Base-by-base conservation (phyloP, 2,113 vertebrate genomes). In the Beaufortia kweichowensis region DNA sequence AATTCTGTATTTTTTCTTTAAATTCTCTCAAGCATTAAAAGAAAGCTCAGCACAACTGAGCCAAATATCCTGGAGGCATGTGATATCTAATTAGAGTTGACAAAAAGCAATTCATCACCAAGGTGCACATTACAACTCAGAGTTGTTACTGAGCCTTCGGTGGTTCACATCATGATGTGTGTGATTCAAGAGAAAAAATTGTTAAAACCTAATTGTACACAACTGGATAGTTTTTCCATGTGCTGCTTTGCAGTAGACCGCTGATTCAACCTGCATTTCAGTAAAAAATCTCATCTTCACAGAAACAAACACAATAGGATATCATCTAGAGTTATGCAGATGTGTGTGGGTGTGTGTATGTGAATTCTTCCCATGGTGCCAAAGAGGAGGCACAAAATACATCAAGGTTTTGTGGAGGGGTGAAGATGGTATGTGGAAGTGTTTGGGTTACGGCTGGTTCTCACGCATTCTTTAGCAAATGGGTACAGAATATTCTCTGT, bases 211-310 rank as follows among this genome's bases (percentile, higher is more conserved):
- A 71, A 79, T 71, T 79, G 72, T 68, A 60, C 75, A 65, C 57
- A 75, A 55, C 64, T 7, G 61, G 70, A 78, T 48, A 67, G 62
- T 57, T 43, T 57, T 46, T 78, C 62, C 69, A 48, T 65, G 64
- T 65, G 64, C 50, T 78, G 76, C 68, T 6, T 14, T 33, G 35
- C 60, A 43, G 61, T 43, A 35, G 65, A 31, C 41, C 21, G 79
- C 72, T 71, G 76, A 79, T 39, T 79, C 76, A 66, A 65, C 48
- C 11, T 3, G 62, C 48, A 48, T 75, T 75, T 75, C 55, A 33
- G 24, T 64, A 67, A 65, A 73, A 83, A 69, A 77, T 68, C 68
- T 83, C 48, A 79, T 64, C 56, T 68, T 31, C 64, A 50, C 70
- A 63, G 26, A 75, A 74, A 28, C 62, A 73, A 71, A 74, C 63